Conservation (phyloP, 2,113 vertebrate genomes). For the Alouatta palliata region DNA sequence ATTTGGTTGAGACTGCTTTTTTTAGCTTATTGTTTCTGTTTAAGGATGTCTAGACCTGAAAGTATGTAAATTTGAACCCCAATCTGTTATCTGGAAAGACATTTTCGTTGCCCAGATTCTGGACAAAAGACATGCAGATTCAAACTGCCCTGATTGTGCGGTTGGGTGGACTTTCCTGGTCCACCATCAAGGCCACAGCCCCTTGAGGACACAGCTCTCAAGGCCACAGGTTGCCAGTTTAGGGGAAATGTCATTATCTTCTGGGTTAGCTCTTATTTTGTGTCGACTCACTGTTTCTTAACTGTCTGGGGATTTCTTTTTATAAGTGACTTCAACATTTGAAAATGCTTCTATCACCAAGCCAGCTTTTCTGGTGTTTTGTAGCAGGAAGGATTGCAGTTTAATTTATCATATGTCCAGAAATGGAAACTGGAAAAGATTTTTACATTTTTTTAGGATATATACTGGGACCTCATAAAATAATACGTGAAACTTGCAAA, state of each 20-base stretch:
- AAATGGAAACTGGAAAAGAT: neutral
- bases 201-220: neutral
- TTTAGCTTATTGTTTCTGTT: neutral
- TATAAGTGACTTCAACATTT: neutral
- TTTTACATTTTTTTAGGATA: neutral
- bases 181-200: neutral
- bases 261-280: neutral
- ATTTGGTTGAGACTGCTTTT: neutral
- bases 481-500: neutral
- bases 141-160: neutral
- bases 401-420: neutral
- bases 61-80: neutral
- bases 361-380: neutral
- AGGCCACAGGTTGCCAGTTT: neutral
- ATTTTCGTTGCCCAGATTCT: neutral
- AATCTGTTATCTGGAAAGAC: neutral
- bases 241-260: no score
- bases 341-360: neutral
- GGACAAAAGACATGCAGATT: neutral
- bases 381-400: neutral
- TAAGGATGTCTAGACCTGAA: neutral
- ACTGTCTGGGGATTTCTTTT: neutral
- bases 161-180: neutral
- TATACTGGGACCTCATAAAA: neutral
- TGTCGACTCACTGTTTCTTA: neutral